Conservation (phyloP, 2,888 invertebrate species). For the Eupithecia tripunctaria region DNA sequence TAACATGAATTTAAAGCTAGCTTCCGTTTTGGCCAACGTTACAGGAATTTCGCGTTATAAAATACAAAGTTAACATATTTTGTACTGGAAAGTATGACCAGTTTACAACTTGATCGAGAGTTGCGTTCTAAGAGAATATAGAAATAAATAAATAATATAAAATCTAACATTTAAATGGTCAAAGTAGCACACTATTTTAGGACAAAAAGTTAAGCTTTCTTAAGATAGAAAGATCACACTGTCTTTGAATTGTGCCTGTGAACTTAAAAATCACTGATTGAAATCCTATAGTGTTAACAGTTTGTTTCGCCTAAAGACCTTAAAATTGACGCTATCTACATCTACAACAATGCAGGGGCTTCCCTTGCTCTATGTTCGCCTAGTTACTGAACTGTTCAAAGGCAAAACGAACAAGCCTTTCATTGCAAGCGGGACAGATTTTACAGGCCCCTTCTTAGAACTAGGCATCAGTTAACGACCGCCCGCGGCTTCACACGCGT, state of each 20-base stretch:
- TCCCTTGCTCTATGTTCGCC: neutral
- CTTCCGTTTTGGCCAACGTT: conserved; percentile 25
- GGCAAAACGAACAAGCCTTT: neutral
- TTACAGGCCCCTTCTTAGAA: neutral
- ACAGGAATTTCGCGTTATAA: conserved; percentile 16
- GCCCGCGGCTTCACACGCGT: neutral
- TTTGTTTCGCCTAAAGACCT: neutral
- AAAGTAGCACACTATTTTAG: conserved; percentile 4
- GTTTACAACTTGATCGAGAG: conserved; percentile 16
- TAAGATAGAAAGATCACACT: conserved; percentile 10
- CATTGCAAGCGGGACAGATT: neutral
- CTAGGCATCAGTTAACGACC: neutral
- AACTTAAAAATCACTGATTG: conserved; percentile 9
- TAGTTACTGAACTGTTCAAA: neutral
- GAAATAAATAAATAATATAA: conserved; percentile 6
- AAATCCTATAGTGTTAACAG: neutral
- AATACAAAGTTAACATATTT: neutral
- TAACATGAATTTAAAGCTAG: conserved; percentile 12
- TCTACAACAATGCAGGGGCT: neutral
- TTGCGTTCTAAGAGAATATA: conserved; percentile 18
- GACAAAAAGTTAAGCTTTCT: neutral
- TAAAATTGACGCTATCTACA: conserved; percentile 2
- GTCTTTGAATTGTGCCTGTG: conserved; percentile 15
- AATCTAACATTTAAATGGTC: conserved; percentile 8
- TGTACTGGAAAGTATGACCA: conserved; percentile 23